Evolutionary conservation across 2,888 invertebrate genomes (phyloP).

Genomic region (Halictus ligatus): DNA sequence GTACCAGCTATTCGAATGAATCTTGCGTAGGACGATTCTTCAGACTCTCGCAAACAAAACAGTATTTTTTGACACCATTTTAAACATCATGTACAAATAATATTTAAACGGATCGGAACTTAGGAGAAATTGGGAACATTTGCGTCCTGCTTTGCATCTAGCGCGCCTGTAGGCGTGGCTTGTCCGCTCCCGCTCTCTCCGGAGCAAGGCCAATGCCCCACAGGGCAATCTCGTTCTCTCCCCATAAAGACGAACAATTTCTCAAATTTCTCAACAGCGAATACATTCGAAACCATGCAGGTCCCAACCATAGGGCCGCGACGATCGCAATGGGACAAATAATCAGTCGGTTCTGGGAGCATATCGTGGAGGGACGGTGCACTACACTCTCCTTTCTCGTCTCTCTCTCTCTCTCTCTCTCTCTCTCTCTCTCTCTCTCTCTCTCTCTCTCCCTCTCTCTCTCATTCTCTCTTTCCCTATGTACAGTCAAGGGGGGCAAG

Average conservation of each 20-base stretch:
- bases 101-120: background rate
- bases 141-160: background rate
- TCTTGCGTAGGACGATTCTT: background rate
- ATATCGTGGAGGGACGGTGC: constrained; percentile 45
- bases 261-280: background rate
- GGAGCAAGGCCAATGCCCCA: background rate
- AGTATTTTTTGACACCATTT: background rate
- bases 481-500: constrained; percentile 20
- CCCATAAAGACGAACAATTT: background rate
- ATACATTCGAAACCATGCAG: background rate
- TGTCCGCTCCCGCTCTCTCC: background rate
- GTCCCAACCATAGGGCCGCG: constrained; percentile 33
- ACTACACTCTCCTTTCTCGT: background rate
- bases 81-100: background rate
- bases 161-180: background rate
- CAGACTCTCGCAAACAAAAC: background rate
- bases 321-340: constrained; percentile 50
- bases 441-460: background rate
- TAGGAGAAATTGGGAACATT: background rate
- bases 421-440: background rate
- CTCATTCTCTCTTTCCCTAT: background rate
- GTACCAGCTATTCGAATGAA: background rate
- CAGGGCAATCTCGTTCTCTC: background rate
- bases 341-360: constrained; percentile 48
- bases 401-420: background rate